These are phyloP conservation scores for Muscicapa adusta DNA, from an alignment of 2,113 vertebrate species.

Conservation along the genomic window DNA sequence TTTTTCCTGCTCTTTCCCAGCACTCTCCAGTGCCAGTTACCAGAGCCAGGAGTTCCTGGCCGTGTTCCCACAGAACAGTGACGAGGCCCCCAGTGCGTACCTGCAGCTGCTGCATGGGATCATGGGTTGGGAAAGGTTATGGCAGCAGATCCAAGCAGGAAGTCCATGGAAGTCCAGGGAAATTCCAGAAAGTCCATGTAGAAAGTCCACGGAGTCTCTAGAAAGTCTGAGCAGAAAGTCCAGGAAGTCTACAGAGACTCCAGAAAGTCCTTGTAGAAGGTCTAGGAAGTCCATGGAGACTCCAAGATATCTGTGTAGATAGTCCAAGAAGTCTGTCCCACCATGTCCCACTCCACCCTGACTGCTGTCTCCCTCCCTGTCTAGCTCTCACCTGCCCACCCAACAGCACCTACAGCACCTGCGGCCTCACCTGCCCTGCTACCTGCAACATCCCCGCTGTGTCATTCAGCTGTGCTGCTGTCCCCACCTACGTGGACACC, in stretches of 20 bases:
- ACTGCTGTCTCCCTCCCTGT: rapidly evolving
- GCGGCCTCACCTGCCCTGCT: constrained; percentile 31
- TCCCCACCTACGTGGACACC: constrained; percentile 6
- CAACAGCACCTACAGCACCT: constrained; percentile 61
- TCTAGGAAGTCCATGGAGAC: no score
- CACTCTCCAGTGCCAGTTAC: no score
- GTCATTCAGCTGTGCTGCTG: not conserved
- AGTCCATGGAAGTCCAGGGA: not conserved
- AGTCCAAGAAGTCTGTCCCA: not conserved
- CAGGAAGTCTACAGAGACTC: not conserved
- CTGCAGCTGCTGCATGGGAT: no score
- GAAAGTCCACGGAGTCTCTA: not conserved
- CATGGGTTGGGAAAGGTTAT: not conserved
- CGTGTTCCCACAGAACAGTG: no score
- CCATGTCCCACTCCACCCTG: not conserved
- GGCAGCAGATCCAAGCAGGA: not conserved
- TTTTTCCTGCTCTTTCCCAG: no score
- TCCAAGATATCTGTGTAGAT: not conserved
- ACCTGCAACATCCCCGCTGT: constrained; percentile 23
- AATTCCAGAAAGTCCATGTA: not conserved
- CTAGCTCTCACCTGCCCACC: constrained; percentile 63
- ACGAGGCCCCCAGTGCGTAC: no score
- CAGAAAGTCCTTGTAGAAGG: not conserved
- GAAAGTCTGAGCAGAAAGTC: not conserved
- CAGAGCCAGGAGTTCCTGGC: no score